A percentile compares a stretch with the other conserved stretches of the same genome.
phyloP scores from a whole-genome alignment of 2,113 vertebrate genomes.

The Vulpes lagopus region DNA sequence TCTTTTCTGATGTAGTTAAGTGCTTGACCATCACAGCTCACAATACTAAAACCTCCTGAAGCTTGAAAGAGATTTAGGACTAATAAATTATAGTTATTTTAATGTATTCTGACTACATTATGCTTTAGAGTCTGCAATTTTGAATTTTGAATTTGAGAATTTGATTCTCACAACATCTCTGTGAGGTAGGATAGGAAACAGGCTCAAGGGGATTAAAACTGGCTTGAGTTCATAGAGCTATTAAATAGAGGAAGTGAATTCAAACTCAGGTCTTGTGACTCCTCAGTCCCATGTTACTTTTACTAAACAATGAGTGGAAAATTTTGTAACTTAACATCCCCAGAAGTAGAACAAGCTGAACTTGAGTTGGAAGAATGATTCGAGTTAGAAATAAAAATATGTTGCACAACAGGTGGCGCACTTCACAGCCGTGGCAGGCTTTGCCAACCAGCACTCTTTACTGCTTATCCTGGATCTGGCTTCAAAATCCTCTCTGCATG shows the following conservation, averaged over 20 bases:
- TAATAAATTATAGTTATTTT: conserved; percentile 45
- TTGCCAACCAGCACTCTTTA: background rate
- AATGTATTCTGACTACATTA: background rate
- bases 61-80: conserved; percentile 71
- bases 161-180: background rate
- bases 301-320: background rate
- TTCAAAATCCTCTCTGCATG: background rate
- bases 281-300: background rate
- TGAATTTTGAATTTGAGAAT: background rate
- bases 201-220: background rate
- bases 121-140: background rate
- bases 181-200: background rate
- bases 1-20: conserved; percentile 38
- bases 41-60: conserved; percentile 64
- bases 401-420: background rate
- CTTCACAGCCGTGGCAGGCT: background rate
- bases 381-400: background rate
- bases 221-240: background rate
- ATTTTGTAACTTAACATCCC: background rate
- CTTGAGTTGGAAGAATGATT: background rate
- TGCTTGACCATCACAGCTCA: conserved; percentile 53
- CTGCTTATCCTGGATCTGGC: background rate
- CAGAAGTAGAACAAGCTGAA: background rate
- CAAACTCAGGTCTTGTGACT: background rate
- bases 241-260: background rate